Base-by-base conservation (phyloP, 2,888 invertebrate genomes). In the Epinotia brunnichana region DNA sequence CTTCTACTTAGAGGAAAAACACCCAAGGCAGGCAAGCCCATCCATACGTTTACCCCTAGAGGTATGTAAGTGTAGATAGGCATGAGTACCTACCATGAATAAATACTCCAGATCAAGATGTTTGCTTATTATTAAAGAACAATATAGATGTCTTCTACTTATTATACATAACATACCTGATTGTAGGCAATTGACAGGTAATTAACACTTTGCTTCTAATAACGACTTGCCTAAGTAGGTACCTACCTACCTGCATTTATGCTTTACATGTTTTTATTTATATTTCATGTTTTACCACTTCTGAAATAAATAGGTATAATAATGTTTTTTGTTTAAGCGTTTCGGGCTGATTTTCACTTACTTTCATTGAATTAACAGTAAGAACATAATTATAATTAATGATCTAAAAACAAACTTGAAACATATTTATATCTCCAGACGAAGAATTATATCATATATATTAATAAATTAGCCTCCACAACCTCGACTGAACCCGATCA, bases 401-500 rank as follows among this genome's bases (percentile, higher is more conserved):
- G 2, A 41, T 41, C 2, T 13, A 44, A 15, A 44, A 3, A 44
- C 44, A 48, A 48, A 13, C 5, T 3, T 15, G 15, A 44, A 44
- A 44, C 5, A 44, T 15, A 1, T 15, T 44, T 44, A 29, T 4
- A 44, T 1, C 44, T 44, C 15, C 41, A 41, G 13, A 41, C 13
- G 15, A 4, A 15, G 15, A 15, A n/a, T 48, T 4, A 48, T 5
- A 5, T 48, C 44, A 15, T 41, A 48, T 77, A 29, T n/a, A n/a
- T n/a, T n/a, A n/a, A n/a, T 24, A 81, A 82, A 78, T 74, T 81
- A 82, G 82, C 84, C 82, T 77, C 79, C 80, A 81, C 79, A 82
- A 83, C 84, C 84, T 83, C 82, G 73, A 71, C 57, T 76, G 82
- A 83, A 84, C 84, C 80, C 80, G 82, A 82, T 81, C 73, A 74